Percentiles rank a stretch among this genome's conserved stretches.
phyloP scores from a whole-genome alignment of 2,797 vertebrate species.

The Babyrousa celebensis region DNA sequence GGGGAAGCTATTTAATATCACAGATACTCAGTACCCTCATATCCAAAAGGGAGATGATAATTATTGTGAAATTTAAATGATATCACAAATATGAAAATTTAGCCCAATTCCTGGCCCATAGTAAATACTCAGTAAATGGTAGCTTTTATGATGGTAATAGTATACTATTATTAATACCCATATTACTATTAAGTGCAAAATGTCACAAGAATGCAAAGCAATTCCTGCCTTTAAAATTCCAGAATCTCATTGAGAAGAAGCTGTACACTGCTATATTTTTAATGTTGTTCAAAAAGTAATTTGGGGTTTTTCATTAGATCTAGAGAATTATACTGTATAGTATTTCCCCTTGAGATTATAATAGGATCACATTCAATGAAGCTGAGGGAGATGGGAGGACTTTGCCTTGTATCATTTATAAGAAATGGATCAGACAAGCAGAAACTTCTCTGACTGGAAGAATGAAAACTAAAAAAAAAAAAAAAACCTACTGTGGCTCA shows the following conservation, averaged over 20 bases:
- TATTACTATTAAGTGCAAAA: not conserved
- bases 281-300: not conserved
- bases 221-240: slow-evolving; percentile 16
- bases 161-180: not conserved
- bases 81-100: not conserved
- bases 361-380: not conserved
- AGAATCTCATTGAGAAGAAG: not conserved
- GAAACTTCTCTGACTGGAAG: slow-evolving; percentile 1
- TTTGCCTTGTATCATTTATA: not conserved
- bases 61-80: not conserved
- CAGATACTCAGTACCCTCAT: not conserved
- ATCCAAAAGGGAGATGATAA: too few relatives aligned
- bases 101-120: not conserved
- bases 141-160: not conserved
- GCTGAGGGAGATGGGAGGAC: not conserved
- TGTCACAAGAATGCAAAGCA: not conserved
- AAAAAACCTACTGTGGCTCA: too few relatives aligned
- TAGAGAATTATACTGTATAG: not conserved
- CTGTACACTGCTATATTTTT: not conserved
- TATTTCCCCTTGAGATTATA: slow-evolving; percentile 7
- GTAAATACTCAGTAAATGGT: not conserved
- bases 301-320: not conserved
- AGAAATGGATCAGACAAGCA: not conserved
- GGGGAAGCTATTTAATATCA: not conserved
- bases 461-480: not conserved